Evolutionary conservation across 2,113 vertebrate species (phyloP).

Genomic region (Porphyrio hochstetteri): DNA sequence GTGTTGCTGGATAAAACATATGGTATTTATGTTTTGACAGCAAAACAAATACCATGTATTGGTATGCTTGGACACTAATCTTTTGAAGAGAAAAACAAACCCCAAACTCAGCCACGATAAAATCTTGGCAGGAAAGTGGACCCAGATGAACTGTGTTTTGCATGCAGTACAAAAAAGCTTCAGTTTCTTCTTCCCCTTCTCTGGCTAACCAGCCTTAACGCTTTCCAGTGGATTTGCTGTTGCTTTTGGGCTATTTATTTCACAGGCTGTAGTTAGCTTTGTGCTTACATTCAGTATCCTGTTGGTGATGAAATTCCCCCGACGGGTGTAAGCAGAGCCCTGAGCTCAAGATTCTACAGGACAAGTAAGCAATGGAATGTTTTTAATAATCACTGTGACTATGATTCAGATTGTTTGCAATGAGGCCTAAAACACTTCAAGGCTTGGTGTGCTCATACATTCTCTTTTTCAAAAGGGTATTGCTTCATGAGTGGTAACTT

Average conservation of each 20-base stretch:
- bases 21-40: slow-evolving; percentile 41
- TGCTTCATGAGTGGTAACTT: neutral
- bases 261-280: neutral
- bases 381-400: neutral
- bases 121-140: slow-evolving; percentile 51
- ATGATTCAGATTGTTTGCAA: neutral
- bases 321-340: neutral
- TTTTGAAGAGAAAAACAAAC: slow-evolving; percentile 59
- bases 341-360: neutral
- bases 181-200: slow-evolving; percentile 15
- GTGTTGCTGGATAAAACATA: neutral
- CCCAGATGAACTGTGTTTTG: slow-evolving; percentile 56
- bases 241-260: slow-evolving; percentile 6
- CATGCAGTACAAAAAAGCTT: slow-evolving; percentile 27
- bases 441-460: neutral
- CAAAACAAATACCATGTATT: slow-evolving; percentile 48
- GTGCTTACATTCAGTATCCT: neutral
- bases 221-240: neutral
- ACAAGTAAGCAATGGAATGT: neutral
- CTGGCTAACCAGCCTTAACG: neutral
- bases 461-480: neutral
- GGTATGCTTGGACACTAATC: slow-evolving; percentile 36
- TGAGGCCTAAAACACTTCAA: neutral
- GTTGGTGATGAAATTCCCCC: neutral
- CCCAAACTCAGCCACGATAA: slow-evolving; percentile 34